These are phyloP conservation scores for Pluvianellus socialis DNA, from an alignment of 2,113 vertebrate species.

Conservation along the genomic window DNA sequence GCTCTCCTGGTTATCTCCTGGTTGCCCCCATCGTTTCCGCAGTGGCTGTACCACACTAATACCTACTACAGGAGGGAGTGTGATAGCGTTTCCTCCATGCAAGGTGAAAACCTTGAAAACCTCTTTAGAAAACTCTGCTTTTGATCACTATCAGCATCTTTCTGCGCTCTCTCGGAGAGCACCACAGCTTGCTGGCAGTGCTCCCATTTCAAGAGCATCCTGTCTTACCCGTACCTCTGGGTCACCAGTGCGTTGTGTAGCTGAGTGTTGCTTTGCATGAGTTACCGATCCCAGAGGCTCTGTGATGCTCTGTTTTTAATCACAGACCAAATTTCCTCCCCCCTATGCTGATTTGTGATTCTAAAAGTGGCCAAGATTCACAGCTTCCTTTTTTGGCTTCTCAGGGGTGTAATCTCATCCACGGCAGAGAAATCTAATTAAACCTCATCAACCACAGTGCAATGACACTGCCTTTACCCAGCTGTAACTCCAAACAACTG, in stretches of 20 bases:
- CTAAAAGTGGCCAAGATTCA: not conserved
- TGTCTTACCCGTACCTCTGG: not conserved
- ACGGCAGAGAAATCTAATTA: not conserved
- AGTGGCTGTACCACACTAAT: not conserved
- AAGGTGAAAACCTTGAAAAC: not conserved
- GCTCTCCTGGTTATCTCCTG: not conserved
- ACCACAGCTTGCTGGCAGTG: not conserved
- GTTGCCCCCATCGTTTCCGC: not conserved
- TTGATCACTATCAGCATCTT: not conserved
- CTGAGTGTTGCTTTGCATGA: not conserved
- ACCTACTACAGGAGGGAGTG: not conserved
- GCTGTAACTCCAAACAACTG: not conserved
- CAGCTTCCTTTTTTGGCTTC: not conserved
- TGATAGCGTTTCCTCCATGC: fast-evolving
- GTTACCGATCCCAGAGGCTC: not conserved
- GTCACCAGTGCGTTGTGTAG: fast-evolving
- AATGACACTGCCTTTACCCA: not conserved
- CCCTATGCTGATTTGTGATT: not conserved
- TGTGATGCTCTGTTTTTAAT: not conserved
- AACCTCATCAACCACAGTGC: not conserved
- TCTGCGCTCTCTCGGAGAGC: not conserved
- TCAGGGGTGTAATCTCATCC: not conserved
- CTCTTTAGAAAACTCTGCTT: not conserved
- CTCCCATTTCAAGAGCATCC: not conserved
- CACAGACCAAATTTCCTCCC: not conserved